These are phyloP conservation scores for Zaprionus ghesquierei DNA, from an alignment of 1,140 invertebrate genomes.

Conservation along the genomic window DNA sequence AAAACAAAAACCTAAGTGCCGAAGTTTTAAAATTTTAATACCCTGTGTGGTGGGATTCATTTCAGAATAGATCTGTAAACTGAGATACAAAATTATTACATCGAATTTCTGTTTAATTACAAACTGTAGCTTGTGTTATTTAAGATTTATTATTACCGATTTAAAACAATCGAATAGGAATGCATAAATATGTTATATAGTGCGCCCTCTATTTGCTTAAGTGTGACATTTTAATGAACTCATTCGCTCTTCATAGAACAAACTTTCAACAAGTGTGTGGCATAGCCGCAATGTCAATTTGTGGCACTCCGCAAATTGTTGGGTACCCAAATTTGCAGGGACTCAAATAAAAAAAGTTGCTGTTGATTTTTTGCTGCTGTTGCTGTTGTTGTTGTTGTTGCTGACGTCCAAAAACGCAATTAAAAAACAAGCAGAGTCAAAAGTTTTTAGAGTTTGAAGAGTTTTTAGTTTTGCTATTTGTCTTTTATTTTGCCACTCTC, in stretches of 20 bases:
- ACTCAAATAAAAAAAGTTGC: neutral
- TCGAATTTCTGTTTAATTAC: no score
- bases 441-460: conserved; percentile 15
- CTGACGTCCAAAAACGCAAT: conserved; percentile 29
- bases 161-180: no score
- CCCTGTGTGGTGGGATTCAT: no score
- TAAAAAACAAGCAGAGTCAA: conserved; percentile 30
- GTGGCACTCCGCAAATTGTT: conserved; percentile 32
- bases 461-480: conserved; percentile 14
- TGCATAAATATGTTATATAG: no score
- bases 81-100: no score
- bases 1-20: conserved; percentile 21
- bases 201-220: conserved; percentile 13
- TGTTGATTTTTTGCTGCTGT: neutral
- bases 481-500: neutral
- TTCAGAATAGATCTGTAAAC: no score
- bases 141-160: no score
- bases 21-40: no score
- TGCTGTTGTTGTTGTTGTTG: neutral
- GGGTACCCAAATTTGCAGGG: neutral
- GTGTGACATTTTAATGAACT: conserved; percentile 66
- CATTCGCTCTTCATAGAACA: conserved; percentile 32
- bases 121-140: no score
- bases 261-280: conserved; percentile 34
- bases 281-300: conserved; percentile 45